Conservation (phyloP, 2,888 invertebrate species). For the Machimus atricapillus region DNA sequence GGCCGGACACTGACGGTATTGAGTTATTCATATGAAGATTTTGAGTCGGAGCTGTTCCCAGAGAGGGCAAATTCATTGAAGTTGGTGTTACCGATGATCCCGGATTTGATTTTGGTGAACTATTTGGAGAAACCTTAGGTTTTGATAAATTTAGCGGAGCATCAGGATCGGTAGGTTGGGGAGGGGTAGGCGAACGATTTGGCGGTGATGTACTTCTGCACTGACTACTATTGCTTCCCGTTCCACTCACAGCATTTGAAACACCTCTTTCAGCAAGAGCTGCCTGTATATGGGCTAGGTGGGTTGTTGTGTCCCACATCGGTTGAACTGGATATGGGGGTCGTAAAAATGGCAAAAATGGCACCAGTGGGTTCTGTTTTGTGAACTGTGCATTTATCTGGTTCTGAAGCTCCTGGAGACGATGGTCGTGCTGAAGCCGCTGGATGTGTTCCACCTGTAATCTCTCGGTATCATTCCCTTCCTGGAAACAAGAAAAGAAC, state of each 20-base stretch:
- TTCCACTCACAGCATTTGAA: conserved; percentile 52
- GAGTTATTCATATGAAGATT: conserved; percentile 49
- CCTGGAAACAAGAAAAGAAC: conserved; percentile 2
- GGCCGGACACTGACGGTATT: conserved; percentile 47
- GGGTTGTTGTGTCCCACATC: conserved; percentile 69
- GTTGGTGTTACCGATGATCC: conserved; percentile 53
- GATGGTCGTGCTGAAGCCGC: conserved; percentile 55
- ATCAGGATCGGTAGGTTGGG: conserved; percentile 71
- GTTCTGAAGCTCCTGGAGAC: conserved; percentile 57
- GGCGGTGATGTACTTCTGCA: conserved; percentile 52
- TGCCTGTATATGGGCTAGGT: conserved; percentile 72
- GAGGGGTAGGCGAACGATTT: conserved; percentile 57
- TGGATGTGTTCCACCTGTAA: conserved; percentile 56
- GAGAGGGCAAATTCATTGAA: conserved; percentile 43
- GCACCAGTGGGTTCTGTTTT: conserved; percentile 50
- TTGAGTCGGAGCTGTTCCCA: conserved; percentile 43
- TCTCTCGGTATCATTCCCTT: conserved; percentile 48
- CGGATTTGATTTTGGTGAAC: conserved; percentile 64
- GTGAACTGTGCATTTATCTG: conserved; percentile 56
- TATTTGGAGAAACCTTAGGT: conserved; percentile 73
- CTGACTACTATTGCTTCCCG: conserved; percentile 16
- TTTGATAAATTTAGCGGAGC: conserved; percentile 89
- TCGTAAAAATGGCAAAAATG: conserved; percentile 56
- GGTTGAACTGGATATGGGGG: conserved; percentile 58
- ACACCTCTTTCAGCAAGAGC: conserved; percentile 54